These are phyloP conservation scores for Sarotherodon lohbergeri DNA, from an alignment of 2,113 vertebrate species.

Conservation along the genomic window DNA sequence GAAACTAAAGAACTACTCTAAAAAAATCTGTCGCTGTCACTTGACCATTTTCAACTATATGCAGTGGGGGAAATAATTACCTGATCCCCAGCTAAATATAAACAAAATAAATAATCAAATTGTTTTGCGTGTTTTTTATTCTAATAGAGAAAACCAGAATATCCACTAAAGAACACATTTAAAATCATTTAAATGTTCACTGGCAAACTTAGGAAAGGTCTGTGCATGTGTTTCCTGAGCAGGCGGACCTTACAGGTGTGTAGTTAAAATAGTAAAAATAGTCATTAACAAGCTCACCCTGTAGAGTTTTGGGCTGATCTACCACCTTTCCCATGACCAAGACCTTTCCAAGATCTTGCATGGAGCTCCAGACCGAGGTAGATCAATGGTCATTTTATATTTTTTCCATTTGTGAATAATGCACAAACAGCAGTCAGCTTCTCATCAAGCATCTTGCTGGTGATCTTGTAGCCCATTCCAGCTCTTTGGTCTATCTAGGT, in stretches of 20 bases:
- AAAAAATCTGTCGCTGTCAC: background rate
- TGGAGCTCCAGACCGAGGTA: too few relatives aligned
- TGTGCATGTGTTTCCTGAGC: background rate
- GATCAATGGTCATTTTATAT: too few relatives aligned
- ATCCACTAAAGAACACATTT: background rate
- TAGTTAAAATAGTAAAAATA: background rate
- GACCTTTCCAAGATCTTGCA: too few relatives aligned
- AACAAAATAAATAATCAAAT: background rate
- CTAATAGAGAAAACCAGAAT: background rate
- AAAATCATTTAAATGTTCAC: background rate
- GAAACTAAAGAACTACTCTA: background rate
- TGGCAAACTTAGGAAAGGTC: background rate
- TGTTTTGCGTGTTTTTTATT: fast-evolving
- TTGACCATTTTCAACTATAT: background rate
- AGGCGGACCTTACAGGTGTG: background rate
- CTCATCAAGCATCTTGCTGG: too few relatives aligned
- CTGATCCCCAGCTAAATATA: background rate
- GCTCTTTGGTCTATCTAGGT: too few relatives aligned
- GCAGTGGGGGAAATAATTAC: background rate
- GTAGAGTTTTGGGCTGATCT: too few relatives aligned
- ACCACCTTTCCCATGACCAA: too few relatives aligned
- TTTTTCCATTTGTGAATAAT: too few relatives aligned
- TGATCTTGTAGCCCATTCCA: too few relatives aligned
- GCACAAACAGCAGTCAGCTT: too few relatives aligned
- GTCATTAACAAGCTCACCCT: too few relatives aligned